Evolutionary conservation across 2,888 invertebrate genomes (phyloP).

Genomic region (Pinctada fucata): DNA sequence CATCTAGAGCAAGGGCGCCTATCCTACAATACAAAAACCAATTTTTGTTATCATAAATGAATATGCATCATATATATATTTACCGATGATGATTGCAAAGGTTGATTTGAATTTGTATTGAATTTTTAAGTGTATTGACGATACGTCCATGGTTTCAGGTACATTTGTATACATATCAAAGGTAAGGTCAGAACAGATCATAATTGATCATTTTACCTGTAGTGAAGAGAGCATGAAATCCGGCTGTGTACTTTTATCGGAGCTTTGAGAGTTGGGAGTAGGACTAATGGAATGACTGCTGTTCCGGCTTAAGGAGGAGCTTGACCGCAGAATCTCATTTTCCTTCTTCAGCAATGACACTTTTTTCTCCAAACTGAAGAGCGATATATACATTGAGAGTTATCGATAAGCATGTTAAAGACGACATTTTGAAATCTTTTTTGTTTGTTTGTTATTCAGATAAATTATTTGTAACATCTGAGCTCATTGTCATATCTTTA

Average conservation of each 20-base stretch:
- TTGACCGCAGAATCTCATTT: slow-evolving; percentile 66
- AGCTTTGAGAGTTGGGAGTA: slow-evolving; percentile 66
- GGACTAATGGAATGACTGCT: slow-evolving; percentile 73
- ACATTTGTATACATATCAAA: no score
- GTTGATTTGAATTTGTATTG: no score
- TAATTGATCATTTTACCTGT: slow-evolving; percentile 22
- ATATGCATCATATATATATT: slow-evolving; percentile 35
- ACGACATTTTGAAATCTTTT: no score
- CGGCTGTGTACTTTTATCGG: slow-evolving; percentile 47
- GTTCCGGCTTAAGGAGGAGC: slow-evolving; percentile 61
- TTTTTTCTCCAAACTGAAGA: slow-evolving; percentile 71
- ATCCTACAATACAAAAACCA: slow-evolving; percentile 48
- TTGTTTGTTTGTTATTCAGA: no score
- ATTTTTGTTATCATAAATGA: slow-evolving; percentile 65
- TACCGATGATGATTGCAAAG: no score
- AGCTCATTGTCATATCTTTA: no score
- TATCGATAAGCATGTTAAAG: background rate
- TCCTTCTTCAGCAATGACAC: slow-evolving; percentile 66
- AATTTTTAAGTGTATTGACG: no score
- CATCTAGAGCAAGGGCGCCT: slow-evolving; percentile 70
- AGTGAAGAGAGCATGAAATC: slow-evolving; percentile 22
- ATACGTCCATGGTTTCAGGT: no score
- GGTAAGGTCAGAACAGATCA: no score
- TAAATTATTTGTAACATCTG: no score
- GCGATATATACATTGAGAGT: background rate